Base-by-base conservation (phyloP, 2,888 invertebrate species). In the Hecatera dysodea region DNA sequence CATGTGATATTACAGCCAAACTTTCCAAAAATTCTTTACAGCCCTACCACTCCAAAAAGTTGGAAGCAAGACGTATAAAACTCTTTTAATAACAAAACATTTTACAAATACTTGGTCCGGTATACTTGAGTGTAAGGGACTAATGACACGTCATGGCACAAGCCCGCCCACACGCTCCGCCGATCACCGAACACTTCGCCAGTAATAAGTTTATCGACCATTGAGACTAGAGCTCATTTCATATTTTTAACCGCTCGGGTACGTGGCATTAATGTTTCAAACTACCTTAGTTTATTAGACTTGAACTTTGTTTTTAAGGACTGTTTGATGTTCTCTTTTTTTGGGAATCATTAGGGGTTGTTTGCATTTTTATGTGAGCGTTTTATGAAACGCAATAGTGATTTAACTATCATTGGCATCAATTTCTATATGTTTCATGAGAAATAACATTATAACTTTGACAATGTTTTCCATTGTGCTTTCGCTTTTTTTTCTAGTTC, bases 181-280 rank as follows among this genome's bases (percentile, higher is more conserved):
- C 89, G 88, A 90, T 89, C 91, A 89, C 87, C 88, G 91, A 89
- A 90, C 89, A 91, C 91, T 91, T 88, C 88, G 85, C 84, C 85
- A 83, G 90, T 92, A 93, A 91, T 93, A 92, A 92, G 90, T 92
- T 93, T 91, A 91, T 92, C 91, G 91, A 89, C 89, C 89, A 89
- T 86, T 87, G 84, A 81, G 82, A 84, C 85, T 83, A 75, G 85
- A 85, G 85, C 84, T 88, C 86, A 85, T 86, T 80, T 82, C 80
- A 78, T 86, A 85, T 86, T 86, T 83, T 82, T 84, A 84, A 86
- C 80, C 75, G 78, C 73, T 78, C 52, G 82, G 80, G 80, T 86
- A 84, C 81, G 78, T 81, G 80, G 74, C 76, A 80, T 75, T 86
- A 72, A 81, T 77, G 76, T 84, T 83, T 75, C 78, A 84, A 78